These are phyloP conservation scores for Zapornia atra DNA, from an alignment of 2,113 vertebrate genomes.

Conservation along the genomic window DNA sequence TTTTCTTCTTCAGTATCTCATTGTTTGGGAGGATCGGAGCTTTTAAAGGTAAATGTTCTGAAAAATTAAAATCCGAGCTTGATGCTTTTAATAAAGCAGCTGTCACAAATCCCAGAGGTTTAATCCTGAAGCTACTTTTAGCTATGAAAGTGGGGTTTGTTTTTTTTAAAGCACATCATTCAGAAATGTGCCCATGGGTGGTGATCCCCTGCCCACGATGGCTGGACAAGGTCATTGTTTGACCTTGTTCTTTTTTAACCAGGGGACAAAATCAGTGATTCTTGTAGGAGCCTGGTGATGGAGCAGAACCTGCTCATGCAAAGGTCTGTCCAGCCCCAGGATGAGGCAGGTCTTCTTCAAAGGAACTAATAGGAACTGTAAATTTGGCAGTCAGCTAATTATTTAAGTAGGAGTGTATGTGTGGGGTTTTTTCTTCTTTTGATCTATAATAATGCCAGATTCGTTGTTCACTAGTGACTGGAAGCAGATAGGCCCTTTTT, in stretches of 20 bases:
- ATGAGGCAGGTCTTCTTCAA: not conserved
- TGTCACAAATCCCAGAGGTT: not conserved
- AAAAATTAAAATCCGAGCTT: slow-evolving; percentile 14
- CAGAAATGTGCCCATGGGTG: not conserved
- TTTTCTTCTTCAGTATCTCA: not conserved
- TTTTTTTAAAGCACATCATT: not conserved
- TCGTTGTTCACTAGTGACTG: not conserved
- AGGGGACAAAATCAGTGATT: not conserved
- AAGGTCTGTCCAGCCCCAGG: not conserved
- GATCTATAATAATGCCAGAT: not conserved
- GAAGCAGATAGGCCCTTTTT: not conserved
- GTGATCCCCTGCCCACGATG: not conserved
- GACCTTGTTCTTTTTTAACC: not conserved
- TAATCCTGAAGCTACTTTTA: not conserved
- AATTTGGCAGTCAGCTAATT: not conserved
- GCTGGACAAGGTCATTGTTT: not conserved
- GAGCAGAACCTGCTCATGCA: not conserved
- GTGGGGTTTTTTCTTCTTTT: not conserved
- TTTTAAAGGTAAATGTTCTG: slow-evolving; percentile 15
- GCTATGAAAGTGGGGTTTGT: not conserved
- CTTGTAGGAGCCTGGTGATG: not conserved
- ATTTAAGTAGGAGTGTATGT: not conserved
- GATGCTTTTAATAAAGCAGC: not conserved
- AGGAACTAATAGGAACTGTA: not conserved
- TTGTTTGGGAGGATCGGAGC: not conserved